Base-by-base conservation (phyloP, 2,888 invertebrate genomes). In the Serripes groenlandicus region DNA sequence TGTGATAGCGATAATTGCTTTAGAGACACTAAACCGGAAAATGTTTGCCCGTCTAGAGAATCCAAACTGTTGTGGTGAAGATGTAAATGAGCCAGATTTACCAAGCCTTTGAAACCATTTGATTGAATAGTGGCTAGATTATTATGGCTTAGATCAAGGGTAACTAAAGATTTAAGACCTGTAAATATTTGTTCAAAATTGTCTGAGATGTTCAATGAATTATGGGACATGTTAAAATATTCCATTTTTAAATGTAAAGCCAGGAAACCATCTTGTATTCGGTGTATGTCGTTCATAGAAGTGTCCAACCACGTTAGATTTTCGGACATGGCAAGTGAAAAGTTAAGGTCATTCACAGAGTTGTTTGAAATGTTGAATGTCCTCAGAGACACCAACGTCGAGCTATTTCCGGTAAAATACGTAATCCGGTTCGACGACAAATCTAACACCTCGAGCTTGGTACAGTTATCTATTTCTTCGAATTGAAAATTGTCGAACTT, bases 401-500 rank as follows among this genome's bases (percentile, higher is more conserved):
- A 42, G 2, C 37, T 21, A 49, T 69, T 78, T 26, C 85, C 85
- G 9, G 35, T 26, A 4, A 82, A 7, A 7, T 60, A 32, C 1
- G 28, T 54, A 21, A 85, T 69, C 0, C 18, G 21, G 54, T 85
- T 85, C 5, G 26, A 54, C 9, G 85, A 85, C 15, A 85, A 52
- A 58, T 85, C 78, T n/a, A 85, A 37, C n/a, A 18, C 26, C n/a
- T 37, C 56, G 21, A 82, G 21, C 0, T 49, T 23, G 3, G 35
- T 28, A 64, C 85, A 85, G 35, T 64, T 35, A 42, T 54, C 52
- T 9, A 85, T 15, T 75, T 73, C 68, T 18, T 77, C 72, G 28
- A 85, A 80, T 60, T 72, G 37, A 49, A 85, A 80, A 15, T 52
- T 62, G 35, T 35, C 58, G 23, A 85, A 82, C 18, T 56, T 49